Conservation (phyloP, 2,888 invertebrate genomes). For the Drosophila fungiperda region DNA sequence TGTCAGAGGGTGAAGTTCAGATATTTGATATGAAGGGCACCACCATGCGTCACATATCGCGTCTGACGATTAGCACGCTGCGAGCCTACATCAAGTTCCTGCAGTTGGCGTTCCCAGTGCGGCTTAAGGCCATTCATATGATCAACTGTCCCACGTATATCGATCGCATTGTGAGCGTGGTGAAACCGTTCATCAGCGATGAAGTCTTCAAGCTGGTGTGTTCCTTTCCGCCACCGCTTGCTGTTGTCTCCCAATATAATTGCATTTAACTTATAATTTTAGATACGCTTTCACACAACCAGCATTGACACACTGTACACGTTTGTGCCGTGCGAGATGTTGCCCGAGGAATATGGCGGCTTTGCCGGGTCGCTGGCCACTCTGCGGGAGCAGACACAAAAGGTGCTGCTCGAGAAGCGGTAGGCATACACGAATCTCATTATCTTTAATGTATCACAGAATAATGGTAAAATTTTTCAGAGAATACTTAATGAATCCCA, state of each 20-base stretch:
- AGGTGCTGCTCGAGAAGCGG: slow-evolving; percentile 87
- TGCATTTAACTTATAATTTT: slow-evolving; percentile 13
- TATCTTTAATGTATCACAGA: background rate
- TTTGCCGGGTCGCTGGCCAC: slow-evolving; percentile 80
- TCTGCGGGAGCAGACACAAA: slow-evolving; percentile 87
- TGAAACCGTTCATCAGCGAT: slow-evolving; percentile 88
- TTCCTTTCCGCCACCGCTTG: slow-evolving; percentile 8
- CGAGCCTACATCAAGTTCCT: slow-evolving; percentile 79
- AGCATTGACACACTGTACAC: slow-evolving; percentile 88
- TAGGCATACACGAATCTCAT: slow-evolving; percentile 68
- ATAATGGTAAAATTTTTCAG: slow-evolving; percentile 80
- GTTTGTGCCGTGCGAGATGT: slow-evolving; percentile 86
- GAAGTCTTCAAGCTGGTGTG: slow-evolving; percentile 88
- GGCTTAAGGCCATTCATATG: slow-evolving; percentile 86
- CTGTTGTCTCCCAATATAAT: background rate
- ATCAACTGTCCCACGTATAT: slow-evolving; percentile 88
- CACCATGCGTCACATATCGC: slow-evolving; percentile 88
- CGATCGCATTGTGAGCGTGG: slow-evolving; percentile 87
- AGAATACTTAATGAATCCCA: slow-evolving; percentile 87
- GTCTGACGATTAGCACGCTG: slow-evolving; percentile 81
- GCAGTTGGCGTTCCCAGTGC: slow-evolving; percentile 81
- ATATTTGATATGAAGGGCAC: slow-evolving; percentile 90
- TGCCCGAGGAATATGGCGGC: slow-evolving; percentile 82
- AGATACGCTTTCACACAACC: slow-evolving; percentile 89
- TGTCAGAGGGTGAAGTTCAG: slow-evolving; percentile 88